Conservation (phyloP, 2,113 vertebrate genomes). For the Lepidothrix coronata region DNA sequence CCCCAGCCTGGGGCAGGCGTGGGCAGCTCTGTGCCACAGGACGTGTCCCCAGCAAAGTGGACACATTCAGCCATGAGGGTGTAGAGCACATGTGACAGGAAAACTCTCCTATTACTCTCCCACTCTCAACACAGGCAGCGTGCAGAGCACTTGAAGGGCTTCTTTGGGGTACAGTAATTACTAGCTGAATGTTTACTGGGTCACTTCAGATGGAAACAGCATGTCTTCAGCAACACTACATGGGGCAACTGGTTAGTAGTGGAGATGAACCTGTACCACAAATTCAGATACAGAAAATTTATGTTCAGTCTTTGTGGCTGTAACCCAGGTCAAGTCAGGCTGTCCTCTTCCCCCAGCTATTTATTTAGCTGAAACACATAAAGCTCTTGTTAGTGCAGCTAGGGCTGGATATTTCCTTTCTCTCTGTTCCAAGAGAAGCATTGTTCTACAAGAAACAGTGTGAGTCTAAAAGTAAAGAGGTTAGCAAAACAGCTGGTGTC, state of each 20-base stretch:
- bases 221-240: not conserved
- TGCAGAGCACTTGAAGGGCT: not conserved
- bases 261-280: not conserved
- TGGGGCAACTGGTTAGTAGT: not conserved
- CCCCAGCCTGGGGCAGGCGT: rapidly evolving
- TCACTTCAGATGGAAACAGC: not conserved
- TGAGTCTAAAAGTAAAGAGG: slow-evolving; percentile 7
- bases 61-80: rapidly evolving
- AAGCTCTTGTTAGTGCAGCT: not conserved
- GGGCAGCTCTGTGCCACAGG: not conserved
- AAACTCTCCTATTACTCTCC: not conserved
- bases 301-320: not conserved
- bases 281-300: not conserved
- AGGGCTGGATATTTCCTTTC: slow-evolving; percentile 17
- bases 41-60: rapidly evolving
- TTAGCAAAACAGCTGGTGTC: slow-evolving; percentile 16
- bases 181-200: not conserved
- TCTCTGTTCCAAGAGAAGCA: slow-evolving; percentile 35
- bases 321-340: not conserved
- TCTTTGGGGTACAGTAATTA: not conserved
- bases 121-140: rapidly evolving
- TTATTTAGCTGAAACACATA: slow-evolving; percentile 42
- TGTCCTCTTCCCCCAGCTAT: not conserved
- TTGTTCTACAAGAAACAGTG: slow-evolving; percentile 29
- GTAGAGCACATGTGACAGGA: not conserved